Evolutionary conservation across 2,113 vertebrate genomes (phyloP), one percentile per base, ranked within the genome.

Genomic region (Ceyx cyanopectus): DNA sequence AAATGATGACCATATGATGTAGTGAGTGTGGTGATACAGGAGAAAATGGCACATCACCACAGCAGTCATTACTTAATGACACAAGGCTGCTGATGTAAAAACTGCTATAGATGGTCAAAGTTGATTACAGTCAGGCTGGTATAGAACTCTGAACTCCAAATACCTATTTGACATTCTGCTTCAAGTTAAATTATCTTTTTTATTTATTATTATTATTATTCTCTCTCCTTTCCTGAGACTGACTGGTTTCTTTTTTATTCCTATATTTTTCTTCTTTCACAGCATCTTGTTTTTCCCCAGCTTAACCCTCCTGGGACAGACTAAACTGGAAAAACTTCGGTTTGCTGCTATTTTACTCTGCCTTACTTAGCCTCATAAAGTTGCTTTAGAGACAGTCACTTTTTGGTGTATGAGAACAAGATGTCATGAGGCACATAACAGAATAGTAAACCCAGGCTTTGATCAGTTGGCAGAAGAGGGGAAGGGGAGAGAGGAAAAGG

Each of bases 11-110:
- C 34, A 12, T 30, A 37, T 27, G 65, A 69, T 68, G 13, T 34
- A 30, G 46, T 29, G 30, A 85, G 75, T 57, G 34, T 22, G 87
- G 67, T 53, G 66, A 87, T 67, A 86, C 27, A 24, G n/a, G 30
- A 89, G 32, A 75, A 92, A 92, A 74, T 27, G 10, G 22, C 18
- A 85, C 24, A 81, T 81, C 56, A 66, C 27, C 2, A 5, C 53
- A 91, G 84, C 48, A 68, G 94, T 94, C 87, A 90, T 88, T 95
- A 87, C 57, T 69, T 96, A 87, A 84, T 92, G 76, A 74, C 37
- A 81, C 43, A 89, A 93, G 94, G 22, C 48, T 72, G 22, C 15
- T 87, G 30, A 79, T 65, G 81, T 53, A 87, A 91, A 93, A 90
- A 83, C 29, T 87, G 40, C 45, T 87, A 34, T 46, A 85, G 65